Evolutionary conservation across 2,888 invertebrate species (phyloP).

Genomic region (Dusona sp.): DNA sequence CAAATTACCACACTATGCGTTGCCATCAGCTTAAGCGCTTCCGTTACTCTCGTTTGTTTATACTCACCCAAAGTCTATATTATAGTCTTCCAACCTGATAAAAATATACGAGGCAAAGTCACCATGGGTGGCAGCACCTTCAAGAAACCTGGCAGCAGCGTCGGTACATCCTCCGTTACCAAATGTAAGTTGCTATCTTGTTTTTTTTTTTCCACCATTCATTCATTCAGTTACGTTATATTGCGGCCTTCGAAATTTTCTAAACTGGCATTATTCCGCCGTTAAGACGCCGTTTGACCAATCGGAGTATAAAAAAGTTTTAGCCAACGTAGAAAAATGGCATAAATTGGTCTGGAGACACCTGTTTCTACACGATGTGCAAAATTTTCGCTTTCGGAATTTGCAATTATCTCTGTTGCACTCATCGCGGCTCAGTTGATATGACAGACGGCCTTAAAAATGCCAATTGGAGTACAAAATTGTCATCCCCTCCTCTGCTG

Average conservation of each 20-base stretch:
- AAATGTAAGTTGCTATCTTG: slow-evolving; percentile 78
- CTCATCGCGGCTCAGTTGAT: too few relatives aligned
- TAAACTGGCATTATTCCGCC: background rate
- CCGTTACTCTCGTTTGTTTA: slow-evolving; percentile 89
- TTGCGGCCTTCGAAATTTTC: background rate
- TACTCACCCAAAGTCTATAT: slow-evolving; percentile 91
- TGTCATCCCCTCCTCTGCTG: too few relatives aligned
- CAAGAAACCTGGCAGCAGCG: slow-evolving; percentile 81
- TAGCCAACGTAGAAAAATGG: background rate
- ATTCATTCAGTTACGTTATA: background rate
- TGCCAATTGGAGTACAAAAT: too few relatives aligned
- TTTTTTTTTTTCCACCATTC: background rate
- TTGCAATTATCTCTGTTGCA: too few relatives aligned
- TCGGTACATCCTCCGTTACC: slow-evolving; percentile 80
- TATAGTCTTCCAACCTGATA: slow-evolving; percentile 90
- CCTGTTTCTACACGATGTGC: background rate
- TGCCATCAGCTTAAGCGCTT: slow-evolving; percentile 89
- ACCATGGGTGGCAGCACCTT: slow-evolving; percentile 83
- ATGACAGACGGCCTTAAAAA: too few relatives aligned
- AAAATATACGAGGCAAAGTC: slow-evolving; percentile 88
- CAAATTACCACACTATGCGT: slow-evolving; percentile 90
- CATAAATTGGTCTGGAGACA: background rate
- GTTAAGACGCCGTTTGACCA: background rate
- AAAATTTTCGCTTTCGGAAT: background rate
- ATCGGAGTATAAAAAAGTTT: background rate